phyloP scores from a whole-genome alignment of 2,113 vertebrate genomes.

The Corvus cornix region DNA sequence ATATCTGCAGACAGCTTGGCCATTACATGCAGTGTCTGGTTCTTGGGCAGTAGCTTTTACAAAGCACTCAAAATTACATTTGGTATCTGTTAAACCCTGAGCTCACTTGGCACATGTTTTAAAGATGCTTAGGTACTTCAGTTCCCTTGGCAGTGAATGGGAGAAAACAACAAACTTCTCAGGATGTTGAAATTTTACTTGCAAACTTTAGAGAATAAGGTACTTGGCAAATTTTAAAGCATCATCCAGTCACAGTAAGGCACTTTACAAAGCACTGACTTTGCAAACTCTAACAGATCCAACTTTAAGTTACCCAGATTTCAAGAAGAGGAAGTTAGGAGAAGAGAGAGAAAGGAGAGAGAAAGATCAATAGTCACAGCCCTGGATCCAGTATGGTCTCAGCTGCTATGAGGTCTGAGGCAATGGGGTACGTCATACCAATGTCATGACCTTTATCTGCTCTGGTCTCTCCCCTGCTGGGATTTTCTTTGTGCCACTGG shows the following conservation, averaged over 20 bases:
- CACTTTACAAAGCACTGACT: not conserved
- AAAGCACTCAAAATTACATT: rapidly evolving
- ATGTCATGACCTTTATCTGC: not conserved
- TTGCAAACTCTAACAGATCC: not conserved
- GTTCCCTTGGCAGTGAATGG: not conserved
- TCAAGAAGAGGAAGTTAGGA: not conserved
- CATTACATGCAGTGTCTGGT: not conserved
- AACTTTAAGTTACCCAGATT: not conserved
- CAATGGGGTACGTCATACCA: not conserved
- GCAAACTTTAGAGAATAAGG: no score
- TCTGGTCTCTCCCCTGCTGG: not conserved
- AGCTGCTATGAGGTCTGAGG: not conserved
- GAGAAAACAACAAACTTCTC: not conserved
- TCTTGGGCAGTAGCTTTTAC: not conserved
- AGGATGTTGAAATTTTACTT: not conserved
- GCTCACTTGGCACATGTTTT: rapidly evolving
- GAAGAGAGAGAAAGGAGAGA: not conserved
- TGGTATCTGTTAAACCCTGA: rapidly evolving
- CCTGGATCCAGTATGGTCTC: not conserved
- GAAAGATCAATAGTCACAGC: not conserved
- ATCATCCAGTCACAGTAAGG: not conserved
- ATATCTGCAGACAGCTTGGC: not conserved
- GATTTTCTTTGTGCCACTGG: not conserved
- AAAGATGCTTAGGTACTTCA: not conserved
- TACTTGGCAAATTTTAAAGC: not conserved